These are phyloP conservation scores for Ailurus styani DNA, from an alignment of 2,113 vertebrate species.

Conservation along the genomic window DNA sequence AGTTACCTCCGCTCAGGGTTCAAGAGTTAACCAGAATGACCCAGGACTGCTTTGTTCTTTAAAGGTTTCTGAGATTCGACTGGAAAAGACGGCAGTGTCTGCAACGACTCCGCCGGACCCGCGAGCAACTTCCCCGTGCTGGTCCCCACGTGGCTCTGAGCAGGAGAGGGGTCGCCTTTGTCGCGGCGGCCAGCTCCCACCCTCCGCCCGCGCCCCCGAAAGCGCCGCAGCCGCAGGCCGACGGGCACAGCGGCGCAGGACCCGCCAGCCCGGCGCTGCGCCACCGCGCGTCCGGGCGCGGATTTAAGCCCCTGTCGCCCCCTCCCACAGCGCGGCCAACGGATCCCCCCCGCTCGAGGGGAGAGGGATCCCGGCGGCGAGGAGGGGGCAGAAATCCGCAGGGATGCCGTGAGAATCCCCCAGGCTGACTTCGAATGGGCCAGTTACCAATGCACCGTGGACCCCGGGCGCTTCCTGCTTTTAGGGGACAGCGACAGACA, in stretches of 20 bases:
- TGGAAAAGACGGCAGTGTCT: background rate
- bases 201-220: background rate
- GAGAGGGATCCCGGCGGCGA: background rate
- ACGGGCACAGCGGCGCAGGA: background rate
- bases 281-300: background rate
- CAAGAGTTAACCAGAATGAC: background rate
- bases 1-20: background rate
- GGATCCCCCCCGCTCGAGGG: conserved; percentile 16
- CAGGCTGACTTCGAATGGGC: background rate
- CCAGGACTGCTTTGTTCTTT: background rate
- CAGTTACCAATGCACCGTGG: background rate
- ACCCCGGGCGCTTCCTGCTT: background rate
- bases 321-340: background rate
- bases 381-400: background rate
- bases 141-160: background rate
- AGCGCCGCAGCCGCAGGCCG: background rate
- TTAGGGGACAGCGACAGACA: background rate
- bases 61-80: background rate
- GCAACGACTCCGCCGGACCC: background rate
- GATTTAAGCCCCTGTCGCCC: too few relatives aligned
- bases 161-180: background rate
- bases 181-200: background rate
- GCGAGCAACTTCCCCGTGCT: background rate
- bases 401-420: background rate
- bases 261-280: background rate